Evolutionary conservation across 2,113 vertebrate genomes (phyloP).

Genomic region (Actenoides hombroni): DNA sequence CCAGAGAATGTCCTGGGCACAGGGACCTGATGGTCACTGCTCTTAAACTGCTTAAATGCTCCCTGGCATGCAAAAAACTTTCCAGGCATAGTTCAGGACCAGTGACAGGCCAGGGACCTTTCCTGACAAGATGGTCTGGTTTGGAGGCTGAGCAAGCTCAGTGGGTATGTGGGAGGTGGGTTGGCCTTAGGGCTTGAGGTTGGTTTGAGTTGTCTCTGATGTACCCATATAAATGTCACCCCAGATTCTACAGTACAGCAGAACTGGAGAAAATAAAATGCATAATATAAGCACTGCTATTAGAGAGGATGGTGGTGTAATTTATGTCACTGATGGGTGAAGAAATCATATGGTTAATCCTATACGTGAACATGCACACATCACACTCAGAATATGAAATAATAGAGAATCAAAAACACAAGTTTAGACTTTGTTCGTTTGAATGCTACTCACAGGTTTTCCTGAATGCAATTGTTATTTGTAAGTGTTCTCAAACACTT

Average conservation of each 20-base stretch:
- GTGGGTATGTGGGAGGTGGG: neutral
- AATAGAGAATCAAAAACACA: neutral
- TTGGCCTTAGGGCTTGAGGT: neutral
- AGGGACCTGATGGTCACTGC: neutral
- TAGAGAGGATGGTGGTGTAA: neutral
- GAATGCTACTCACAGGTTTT: slow-evolving; percentile 13
- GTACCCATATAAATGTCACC: neutral
- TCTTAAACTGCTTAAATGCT: neutral
- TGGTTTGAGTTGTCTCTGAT: neutral
- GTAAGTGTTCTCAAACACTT: slow-evolving; percentile 53
- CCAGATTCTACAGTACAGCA: neutral
- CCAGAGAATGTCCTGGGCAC: neutral
- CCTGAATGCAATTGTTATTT: slow-evolving; percentile 50
- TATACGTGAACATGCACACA: neutral
- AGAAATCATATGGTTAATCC: neutral
- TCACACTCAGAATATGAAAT: neutral
- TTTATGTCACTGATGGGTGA: neutral
- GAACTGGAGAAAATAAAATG: neutral
- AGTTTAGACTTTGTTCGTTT: neutral
- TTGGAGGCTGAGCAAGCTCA: neutral
- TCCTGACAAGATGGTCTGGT: neutral
- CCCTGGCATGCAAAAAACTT: neutral
- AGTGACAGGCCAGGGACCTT: neutral
- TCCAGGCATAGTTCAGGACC: neutral
- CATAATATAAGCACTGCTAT: neutral